Conservation (phyloP, 1,140 invertebrate genomes). For the Olivierus martensii region DNA sequence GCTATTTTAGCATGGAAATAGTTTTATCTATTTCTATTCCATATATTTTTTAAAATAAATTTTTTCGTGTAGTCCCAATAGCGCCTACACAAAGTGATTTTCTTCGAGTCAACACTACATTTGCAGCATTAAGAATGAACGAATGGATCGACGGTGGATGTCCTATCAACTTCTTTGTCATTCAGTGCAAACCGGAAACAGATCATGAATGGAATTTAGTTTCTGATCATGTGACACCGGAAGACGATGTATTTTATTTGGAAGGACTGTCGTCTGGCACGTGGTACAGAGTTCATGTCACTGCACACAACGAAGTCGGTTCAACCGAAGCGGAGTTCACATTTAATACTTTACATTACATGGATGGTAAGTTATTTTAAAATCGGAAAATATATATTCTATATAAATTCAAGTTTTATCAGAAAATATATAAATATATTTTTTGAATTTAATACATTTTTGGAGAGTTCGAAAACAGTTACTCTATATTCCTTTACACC, state of each 20-base stretch:
- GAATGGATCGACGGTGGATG: slow-evolving; percentile 91
- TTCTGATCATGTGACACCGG: slow-evolving; percentile 19
- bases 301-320: slow-evolving; percentile 32
- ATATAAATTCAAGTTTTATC: too few relatives aligned
- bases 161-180: slow-evolving; percentile 87
- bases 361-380: too few relatives aligned
- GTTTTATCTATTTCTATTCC: not conserved
- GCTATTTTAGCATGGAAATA: not conserved
- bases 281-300: slow-evolving; percentile 31
- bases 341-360: slow-evolving; percentile 54
- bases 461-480: too few relatives aligned
- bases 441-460: too few relatives aligned
- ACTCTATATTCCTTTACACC: too few relatives aligned
- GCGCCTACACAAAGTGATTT: slow-evolving; percentile 16
- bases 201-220: slow-evolving; percentile 76
- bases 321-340: slow-evolving; percentile 40
- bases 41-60: too few relatives aligned
- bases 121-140: slow-evolving; percentile 73
- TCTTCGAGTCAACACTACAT: slow-evolving; percentile 65
- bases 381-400: too few relatives aligned
- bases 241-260: slow-evolving; percentile 7
- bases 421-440: too few relatives aligned
- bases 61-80: slow-evolving; percentile 22
- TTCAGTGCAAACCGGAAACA: slow-evolving; percentile 67
- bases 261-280: slow-evolving; percentile 29